A percentile compares a stretch with the other conserved stretches of the same genome.
Conservation (phyloP, 2,113 vertebrate species). For the Kryptolebias marmoratus region DNA sequence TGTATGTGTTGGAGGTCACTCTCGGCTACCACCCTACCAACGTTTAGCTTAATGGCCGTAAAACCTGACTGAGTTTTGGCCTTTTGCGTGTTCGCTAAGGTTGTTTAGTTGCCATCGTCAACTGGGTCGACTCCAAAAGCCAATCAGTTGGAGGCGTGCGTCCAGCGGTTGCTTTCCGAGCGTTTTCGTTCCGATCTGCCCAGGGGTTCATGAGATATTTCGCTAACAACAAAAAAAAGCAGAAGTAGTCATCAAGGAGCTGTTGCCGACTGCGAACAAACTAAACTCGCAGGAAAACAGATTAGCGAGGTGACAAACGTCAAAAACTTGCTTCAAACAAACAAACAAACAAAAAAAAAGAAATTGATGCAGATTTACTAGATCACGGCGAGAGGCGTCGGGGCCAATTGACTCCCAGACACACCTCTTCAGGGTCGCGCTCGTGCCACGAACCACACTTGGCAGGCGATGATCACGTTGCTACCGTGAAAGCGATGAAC, state of each 20-base stretch:
- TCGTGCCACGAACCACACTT: slow-evolving; percentile 66
- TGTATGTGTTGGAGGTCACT: no score
- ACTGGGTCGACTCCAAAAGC: no score
- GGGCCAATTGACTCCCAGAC: slow-evolving; percentile 48
- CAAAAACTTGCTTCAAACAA: slow-evolving; percentile 3
- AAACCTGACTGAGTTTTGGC: no score
- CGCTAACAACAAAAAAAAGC: neutral
- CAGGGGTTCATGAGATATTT: no score
- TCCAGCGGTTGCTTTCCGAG: no score
- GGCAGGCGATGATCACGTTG: slow-evolving; percentile 68
- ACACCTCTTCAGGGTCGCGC: slow-evolving; percentile 61
- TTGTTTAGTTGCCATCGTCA: no score
- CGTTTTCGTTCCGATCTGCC: no score
- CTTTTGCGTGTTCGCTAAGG: no score
- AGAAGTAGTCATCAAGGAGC: neutral
- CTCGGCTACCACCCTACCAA: no score
- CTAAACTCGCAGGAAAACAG: no score
- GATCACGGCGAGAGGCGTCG: slow-evolving; percentile 16
- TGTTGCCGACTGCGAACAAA: slow-evolving; percentile 39
- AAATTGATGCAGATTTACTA: slow-evolving; percentile 5
- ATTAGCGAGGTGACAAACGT: slow-evolving; percentile 6
- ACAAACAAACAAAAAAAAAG: slow-evolving; percentile 2
- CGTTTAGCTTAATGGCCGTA: no score
- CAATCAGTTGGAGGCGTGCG: no score
- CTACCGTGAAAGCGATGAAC: slow-evolving; percentile 70